Conservation (phyloP, 2,888 invertebrate genomes). For the Panorpa germanica region DNA sequence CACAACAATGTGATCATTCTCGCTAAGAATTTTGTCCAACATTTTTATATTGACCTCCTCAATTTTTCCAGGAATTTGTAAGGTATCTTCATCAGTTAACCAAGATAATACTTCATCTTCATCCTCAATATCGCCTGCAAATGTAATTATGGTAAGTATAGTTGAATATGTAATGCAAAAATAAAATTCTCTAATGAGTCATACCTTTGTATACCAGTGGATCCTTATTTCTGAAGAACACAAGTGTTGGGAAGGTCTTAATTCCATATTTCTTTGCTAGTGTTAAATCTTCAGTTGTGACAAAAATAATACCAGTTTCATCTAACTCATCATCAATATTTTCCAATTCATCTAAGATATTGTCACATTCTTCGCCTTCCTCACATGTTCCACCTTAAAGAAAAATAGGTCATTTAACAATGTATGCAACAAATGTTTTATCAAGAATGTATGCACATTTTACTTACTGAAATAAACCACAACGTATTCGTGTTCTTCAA, state of each 20-base stretch:
- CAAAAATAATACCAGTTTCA: conserved; percentile 83
- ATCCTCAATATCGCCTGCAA: conserved; percentile 63
- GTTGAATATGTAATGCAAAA: not conserved
- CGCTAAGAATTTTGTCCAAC: conserved; percentile 75
- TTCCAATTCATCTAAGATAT: conserved; percentile 68
- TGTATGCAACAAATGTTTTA: conserved; percentile 1
- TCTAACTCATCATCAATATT: conserved; percentile 87
- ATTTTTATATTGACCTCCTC: conserved; percentile 82
- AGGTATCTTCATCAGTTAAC: conserved; percentile 77
- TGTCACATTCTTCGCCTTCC: conserved; percentile 72
- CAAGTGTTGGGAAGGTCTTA: conserved; percentile 67
- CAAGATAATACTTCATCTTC: conserved; percentile 83
- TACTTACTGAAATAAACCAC: conserved; percentile 80
- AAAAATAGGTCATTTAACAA: conserved; percentile 6
- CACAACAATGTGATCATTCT: conserved; percentile 77
- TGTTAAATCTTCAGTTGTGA: conserved; percentile 69
- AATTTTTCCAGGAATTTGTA: conserved; percentile 82
- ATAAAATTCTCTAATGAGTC: not conserved
- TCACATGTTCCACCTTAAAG: conserved; percentile 59
- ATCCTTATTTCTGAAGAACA: conserved; percentile 82
- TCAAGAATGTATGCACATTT: not conserved
- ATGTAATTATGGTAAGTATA: conserved; percentile 3
- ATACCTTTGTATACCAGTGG: conserved; percentile 59
- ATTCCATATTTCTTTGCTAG: conserved; percentile 73
- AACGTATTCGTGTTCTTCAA: conserved; percentile 82